Evolutionary conservation across 2,113 vertebrate genomes (phyloP).

Genomic region (Plecturocebus donacophilus): DNA sequence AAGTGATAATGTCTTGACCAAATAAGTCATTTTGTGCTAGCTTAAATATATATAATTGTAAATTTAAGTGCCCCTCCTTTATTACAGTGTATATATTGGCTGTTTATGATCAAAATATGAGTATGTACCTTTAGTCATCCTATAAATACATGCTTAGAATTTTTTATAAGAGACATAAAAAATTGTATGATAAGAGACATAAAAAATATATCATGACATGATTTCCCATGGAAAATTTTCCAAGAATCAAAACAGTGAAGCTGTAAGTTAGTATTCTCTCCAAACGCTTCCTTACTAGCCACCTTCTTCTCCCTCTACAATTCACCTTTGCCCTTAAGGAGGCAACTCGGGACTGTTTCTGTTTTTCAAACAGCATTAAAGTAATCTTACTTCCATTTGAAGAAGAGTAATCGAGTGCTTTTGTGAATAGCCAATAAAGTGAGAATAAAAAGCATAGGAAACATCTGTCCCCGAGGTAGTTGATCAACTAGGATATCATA

Average conservation of each 20-base stretch:
- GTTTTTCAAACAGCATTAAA: constrained; percentile 32
- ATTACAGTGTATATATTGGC: background rate
- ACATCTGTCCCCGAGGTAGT: background rate
- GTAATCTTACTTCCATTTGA: constrained; percentile 43
- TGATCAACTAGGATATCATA: constrained; percentile 21
- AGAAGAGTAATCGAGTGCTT: background rate
- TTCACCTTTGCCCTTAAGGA: background rate
- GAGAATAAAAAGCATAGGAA: constrained; percentile 36
- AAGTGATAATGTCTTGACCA: background rate
- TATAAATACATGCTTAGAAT: background rate
- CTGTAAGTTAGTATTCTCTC: background rate
- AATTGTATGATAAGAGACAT: background rate
- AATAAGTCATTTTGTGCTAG: background rate
- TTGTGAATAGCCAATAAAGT: constrained; percentile 39
- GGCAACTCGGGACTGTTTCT: background rate
- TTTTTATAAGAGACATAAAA: constrained; percentile 25
- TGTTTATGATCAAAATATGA: background rate
- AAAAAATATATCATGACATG: background rate
- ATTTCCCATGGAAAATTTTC: background rate
- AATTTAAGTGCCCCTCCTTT: background rate
- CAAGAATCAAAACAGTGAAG: background rate
- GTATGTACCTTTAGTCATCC: background rate
- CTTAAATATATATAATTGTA: background rate
- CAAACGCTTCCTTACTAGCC: background rate
- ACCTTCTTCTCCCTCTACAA: background rate